phyloP scores from a whole-genome alignment of 2,888 invertebrate genomes.

The Drosophila barbarae region DNA sequence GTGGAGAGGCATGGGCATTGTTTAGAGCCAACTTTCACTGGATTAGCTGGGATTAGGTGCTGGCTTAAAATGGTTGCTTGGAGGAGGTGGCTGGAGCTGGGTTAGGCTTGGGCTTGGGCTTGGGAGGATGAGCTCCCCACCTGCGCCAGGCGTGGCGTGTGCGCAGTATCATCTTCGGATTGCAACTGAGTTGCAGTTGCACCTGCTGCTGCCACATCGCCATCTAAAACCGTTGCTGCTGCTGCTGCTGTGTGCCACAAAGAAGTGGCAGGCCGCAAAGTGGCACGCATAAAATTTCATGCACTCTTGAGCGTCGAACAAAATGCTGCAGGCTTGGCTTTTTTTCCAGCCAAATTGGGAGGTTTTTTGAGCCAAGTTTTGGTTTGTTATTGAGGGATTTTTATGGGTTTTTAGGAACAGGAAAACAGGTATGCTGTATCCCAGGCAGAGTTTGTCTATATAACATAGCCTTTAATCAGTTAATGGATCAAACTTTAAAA shows the following conservation, averaged over 20 bases:
- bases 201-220: slow-evolving; percentile 10
- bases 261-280: slow-evolving; percentile 50
- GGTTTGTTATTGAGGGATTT: not conserved
- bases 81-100: not conserved
- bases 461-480: not conserved
- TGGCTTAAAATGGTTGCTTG: not conserved
- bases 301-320: slow-evolving; percentile 61
- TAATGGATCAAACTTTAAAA: not conserved
- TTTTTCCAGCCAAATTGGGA: not conserved
- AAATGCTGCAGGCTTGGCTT: not conserved
- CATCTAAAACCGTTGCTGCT: slow-evolving; percentile 10
- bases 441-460: not conserved
- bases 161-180: slow-evolving; percentile 76
- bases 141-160: slow-evolving; percentile 75
- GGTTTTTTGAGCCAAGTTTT: not conserved
- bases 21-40: slow-evolving; percentile 33
- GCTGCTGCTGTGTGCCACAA: slow-evolving; percentile 20
- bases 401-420: not conserved
- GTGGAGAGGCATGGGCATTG: not conserved
- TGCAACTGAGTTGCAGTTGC: slow-evolving; percentile 64
- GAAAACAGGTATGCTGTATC: too few relatives aligned
- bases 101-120: not conserved
- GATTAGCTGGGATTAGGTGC: not conserved
- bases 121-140: slow-evolving; percentile 44
- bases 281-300: slow-evolving; percentile 75